These are phyloP conservation scores for Platichthys stellatus DNA, from an alignment of 2,113 vertebrate species.

Conservation along the genomic window DNA sequence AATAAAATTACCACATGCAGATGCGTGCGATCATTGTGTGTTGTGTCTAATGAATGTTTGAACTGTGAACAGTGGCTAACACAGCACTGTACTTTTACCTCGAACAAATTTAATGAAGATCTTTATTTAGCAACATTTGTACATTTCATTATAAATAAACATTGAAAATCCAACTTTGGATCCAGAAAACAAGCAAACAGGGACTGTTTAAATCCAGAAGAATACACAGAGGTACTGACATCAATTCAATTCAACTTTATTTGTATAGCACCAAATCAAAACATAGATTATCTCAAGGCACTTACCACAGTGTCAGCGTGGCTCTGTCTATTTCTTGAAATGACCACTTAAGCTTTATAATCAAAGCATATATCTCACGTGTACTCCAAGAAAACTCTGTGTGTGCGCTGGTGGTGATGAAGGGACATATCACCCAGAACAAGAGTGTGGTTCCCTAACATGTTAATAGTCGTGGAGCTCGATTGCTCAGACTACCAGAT, in stretches of 20 bases:
- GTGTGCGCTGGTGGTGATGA: background rate
- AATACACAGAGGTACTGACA: no score
- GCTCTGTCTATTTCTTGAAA: no score
- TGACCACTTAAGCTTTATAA: no score
- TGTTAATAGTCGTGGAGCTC: no score
- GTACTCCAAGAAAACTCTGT: no score
- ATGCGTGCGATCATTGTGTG: slow-evolving; percentile 16
- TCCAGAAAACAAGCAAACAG: background rate
- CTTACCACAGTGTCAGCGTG: no score
- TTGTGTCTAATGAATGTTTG: slow-evolving; percentile 10
- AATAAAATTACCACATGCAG: slow-evolving; percentile 68
- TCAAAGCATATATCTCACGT: no score
- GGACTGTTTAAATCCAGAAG: no score
- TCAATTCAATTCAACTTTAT: no score
- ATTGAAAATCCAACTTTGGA: background rate
- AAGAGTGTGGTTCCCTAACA: background rate
- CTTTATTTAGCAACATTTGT: background rate
- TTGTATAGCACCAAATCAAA: no score
- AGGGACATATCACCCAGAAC: background rate
- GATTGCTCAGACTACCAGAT: no score
- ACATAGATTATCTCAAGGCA: no score
- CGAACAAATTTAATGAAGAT: background rate
- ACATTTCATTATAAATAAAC: background rate
- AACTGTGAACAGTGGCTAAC: background rate
- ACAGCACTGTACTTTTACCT: background rate